Percentiles rank a stretch among this genome's conserved stretches.
Evolutionary conservation across 1,140 invertebrate genomes (phyloP).

Genomic region (Habropoda laboriosa): DNA sequence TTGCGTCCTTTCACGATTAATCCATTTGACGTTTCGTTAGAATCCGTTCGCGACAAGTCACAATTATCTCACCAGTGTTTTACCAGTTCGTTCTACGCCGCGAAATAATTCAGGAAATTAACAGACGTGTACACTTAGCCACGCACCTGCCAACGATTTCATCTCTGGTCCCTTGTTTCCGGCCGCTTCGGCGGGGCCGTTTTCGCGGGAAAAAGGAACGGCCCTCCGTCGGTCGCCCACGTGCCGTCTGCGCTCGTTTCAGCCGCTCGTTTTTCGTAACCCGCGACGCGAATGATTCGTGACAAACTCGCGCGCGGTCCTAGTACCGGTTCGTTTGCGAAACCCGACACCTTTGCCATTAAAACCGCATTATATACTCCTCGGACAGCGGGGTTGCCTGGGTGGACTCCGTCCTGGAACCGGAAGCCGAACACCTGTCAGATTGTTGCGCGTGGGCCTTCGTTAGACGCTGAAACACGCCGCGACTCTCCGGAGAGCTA

Average conservation of each 20-base stretch:
- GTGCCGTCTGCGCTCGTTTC: constrained; percentile 31
- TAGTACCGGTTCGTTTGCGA: constrained; percentile 35
- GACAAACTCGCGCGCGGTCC: constrained; percentile 17
- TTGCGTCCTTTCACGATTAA: not conserved
- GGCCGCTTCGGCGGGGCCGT: not conserved
- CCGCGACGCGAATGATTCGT: constrained; percentile 40
- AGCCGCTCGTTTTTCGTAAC: constrained; percentile 30
- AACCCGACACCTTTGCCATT: constrained; percentile 45
- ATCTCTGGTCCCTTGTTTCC: not conserved
- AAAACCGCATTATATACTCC: constrained; percentile 37
- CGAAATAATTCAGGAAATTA: not conserved
- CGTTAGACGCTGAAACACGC: not conserved
- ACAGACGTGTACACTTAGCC: not conserved
- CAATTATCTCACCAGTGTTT: not conserved
- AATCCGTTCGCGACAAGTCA: not conserved
- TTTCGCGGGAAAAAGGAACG: not conserved
- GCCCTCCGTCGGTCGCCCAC: constrained; percentile 25
- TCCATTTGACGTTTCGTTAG: not conserved
- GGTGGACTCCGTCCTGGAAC: constrained; percentile 22
- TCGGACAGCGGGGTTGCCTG: constrained; percentile 12
- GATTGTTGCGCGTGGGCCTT: not conserved
- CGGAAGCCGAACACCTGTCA: constrained; percentile 45
- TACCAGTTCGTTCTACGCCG: no score
- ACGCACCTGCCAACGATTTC: not conserved
- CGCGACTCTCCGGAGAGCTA: not conserved